Evolutionary conservation across 1,140 invertebrate genomes (phyloP).

Genomic region (Ganaspis sp.): DNA sequence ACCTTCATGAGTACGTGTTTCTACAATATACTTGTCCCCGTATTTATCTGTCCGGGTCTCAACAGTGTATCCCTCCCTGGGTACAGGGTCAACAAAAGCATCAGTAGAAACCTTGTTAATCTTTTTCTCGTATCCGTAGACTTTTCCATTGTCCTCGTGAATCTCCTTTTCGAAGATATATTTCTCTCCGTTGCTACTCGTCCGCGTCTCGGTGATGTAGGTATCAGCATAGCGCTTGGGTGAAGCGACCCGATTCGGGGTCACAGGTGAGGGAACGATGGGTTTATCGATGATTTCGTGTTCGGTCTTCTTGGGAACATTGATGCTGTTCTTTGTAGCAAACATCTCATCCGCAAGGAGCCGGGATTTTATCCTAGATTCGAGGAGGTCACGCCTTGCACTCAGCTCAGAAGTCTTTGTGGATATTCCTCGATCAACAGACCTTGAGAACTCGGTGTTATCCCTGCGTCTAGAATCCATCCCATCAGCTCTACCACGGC

Average conservation of each 20-base stretch:
- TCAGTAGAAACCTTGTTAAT: constrained; percentile 69
- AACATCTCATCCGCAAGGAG: constrained; percentile 74
- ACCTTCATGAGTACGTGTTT: constrained; percentile 72
- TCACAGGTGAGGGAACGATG: constrained; percentile 72
- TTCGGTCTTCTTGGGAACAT: constrained; percentile 65
- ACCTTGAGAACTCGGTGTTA: constrained; percentile 59
- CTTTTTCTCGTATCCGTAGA: constrained; percentile 73
- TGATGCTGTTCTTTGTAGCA: constrained; percentile 62
- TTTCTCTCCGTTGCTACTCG: constrained; percentile 72
- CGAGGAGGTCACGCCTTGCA: constrained; percentile 84
- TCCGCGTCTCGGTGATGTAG: constrained; percentile 72
- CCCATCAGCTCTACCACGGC: constrained; percentile 80
- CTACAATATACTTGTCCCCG: constrained; percentile 78
- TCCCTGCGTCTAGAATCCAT: constrained; percentile 79
- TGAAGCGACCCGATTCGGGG: constrained; percentile 65
- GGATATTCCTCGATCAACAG: constrained; percentile 56
- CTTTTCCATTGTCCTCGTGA: constrained; percentile 71
- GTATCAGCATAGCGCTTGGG: constrained; percentile 72
- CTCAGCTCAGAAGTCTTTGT: constrained; percentile 79
- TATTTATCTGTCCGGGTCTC: constrained; percentile 77
- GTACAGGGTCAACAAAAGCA: constrained; percentile 56
- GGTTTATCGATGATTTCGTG: constrained; percentile 74
- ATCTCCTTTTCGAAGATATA: constrained; percentile 73
- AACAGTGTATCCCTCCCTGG: constrained; percentile 75
- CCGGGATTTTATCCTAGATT: constrained; percentile 82